A percentile compares a stretch with the other conserved stretches of the same genome.
phyloP scores from a whole-genome alignment of 2,888 invertebrate genomes.

The Athalia cordata region DNA sequence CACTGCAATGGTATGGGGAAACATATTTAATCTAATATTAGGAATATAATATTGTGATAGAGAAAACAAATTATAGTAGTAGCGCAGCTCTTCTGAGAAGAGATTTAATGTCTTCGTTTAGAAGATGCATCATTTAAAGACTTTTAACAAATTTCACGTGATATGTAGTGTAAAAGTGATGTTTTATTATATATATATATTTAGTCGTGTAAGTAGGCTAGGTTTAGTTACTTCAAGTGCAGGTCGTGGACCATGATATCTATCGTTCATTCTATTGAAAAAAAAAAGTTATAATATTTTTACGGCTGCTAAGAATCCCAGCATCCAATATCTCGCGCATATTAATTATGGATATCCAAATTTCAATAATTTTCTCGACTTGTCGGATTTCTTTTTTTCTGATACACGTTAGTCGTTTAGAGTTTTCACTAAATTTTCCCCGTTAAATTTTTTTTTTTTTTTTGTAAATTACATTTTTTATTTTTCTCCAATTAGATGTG shows the following conservation, averaged over 20 bases:
- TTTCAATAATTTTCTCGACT: conserved; percentile 27
- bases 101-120: conserved; percentile 63
- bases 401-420: neutral
- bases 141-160: conserved; percentile 68
- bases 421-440: conserved; percentile 4
- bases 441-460: neutral
- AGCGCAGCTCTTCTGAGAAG: conserved; percentile 62
- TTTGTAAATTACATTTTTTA: neutral
- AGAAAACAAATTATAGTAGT: conserved; percentile 62
- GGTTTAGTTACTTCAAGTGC: conserved; percentile 54
- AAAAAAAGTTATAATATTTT: neutral
- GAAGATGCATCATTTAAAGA: conserved; percentile 65
- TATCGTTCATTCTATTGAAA: conserved; percentile 48
- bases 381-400: conserved; percentile 28
- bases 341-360: conserved; percentile 13
- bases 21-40: conserved; percentile 48
- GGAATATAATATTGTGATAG: conserved; percentile 63
- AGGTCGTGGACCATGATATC: conserved; percentile 54
- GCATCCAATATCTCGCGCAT: neutral
- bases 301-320: conserved; percentile 42
- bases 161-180: conserved; percentile 60
- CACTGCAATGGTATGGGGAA: conserved; percentile 41
- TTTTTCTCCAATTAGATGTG: conserved; percentile 34
- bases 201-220: conserved; percentile 50
- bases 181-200: conserved; percentile 53